Percentiles rank a stretch among this genome's conserved stretches.
phyloP scores from a whole-genome alignment of 1,140 invertebrate species.

The Drosophila carrolli region DNA sequence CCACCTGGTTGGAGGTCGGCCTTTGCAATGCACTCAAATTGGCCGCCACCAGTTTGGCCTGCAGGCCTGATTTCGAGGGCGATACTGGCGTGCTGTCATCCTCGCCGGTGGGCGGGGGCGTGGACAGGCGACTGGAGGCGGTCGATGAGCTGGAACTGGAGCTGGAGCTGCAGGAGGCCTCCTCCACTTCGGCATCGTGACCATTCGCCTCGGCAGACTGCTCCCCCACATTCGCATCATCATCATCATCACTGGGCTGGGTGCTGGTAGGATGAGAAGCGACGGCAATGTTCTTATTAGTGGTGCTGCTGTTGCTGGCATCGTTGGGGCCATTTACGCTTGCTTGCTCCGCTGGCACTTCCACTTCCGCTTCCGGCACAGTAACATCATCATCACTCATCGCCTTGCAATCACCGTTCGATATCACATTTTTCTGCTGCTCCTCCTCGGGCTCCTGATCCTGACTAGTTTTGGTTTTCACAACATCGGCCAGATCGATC shows the following conservation, averaged over 20 bases:
- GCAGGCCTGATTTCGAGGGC: slow-evolving; percentile 63
- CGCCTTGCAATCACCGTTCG: slow-evolving; percentile 64
- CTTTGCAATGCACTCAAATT: slow-evolving; percentile 66
- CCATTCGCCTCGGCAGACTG: slow-evolving; percentile 24
- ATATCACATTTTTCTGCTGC: slow-evolving; percentile 71
- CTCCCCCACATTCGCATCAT: slow-evolving; percentile 13
- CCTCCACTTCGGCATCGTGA: slow-evolving; percentile 44
- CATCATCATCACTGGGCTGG: slow-evolving; percentile 63
- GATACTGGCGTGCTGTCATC: slow-evolving; percentile 78
- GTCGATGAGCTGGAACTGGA: slow-evolving; percentile 61
- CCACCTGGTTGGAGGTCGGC: slow-evolving; percentile 9
- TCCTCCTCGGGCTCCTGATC: slow-evolving; percentile 43
- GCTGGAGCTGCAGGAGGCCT: slow-evolving; percentile 32
- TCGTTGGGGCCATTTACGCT: slow-evolving; percentile 72
- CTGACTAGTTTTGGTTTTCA: slow-evolving; percentile 77
- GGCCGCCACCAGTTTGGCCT: slow-evolving; percentile 66
- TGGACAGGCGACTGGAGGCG: slow-evolving; percentile 73
- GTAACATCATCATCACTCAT: slow-evolving; percentile 48
- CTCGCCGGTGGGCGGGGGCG: slow-evolving; percentile 78
- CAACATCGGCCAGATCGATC: slow-evolving; percentile 89
- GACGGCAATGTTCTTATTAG: slow-evolving; percentile 75
- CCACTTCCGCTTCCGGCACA: background rate
- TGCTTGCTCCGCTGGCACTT: slow-evolving; percentile 37
- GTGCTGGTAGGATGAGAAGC: slow-evolving; percentile 76
- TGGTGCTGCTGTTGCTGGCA: slow-evolving; percentile 51